Percentiles rank a stretch among this genome's conserved stretches.
Conservation (phyloP, 2,113 vertebrate genomes). For the Podilymbus podiceps region DNA sequence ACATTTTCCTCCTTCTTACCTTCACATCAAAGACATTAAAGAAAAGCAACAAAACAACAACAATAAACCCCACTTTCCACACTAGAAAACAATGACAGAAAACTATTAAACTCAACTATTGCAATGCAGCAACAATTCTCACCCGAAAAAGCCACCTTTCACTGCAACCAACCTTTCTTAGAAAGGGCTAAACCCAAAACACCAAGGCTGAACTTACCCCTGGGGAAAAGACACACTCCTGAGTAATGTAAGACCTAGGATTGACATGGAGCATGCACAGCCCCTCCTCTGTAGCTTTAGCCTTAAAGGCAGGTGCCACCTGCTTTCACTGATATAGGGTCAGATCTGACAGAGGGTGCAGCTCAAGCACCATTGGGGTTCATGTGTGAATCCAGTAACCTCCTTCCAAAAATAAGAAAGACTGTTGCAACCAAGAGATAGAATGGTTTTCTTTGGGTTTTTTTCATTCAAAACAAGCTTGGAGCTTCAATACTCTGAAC, state of each 20-base stretch:
- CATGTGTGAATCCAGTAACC: not conserved
- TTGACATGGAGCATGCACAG: not conserved
- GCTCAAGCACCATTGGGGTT: accelerated
- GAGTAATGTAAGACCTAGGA: not conserved
- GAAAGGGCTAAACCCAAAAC: not conserved
- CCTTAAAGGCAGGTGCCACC: not conserved
- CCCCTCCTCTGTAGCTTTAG: not conserved
- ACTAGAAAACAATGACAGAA: not conserved
- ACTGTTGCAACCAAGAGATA: not conserved
- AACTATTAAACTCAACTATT: not conserved
- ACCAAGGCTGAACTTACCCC: not conserved
- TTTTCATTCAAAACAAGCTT: not conserved
- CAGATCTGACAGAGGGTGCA: no score
- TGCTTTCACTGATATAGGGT: not conserved
- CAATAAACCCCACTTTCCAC: not conserved
- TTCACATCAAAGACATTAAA: not conserved
- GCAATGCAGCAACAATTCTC: not conserved
- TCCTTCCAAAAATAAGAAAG: not conserved
- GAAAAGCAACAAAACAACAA: not conserved
- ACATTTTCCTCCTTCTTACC: not conserved
- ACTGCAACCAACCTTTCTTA: not conserved
- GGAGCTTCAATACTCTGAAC: not conserved
- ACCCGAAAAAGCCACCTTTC: not conserved
- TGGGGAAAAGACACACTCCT: not conserved
- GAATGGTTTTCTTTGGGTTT: not conserved